Evolutionary conservation across 2,797 vertebrate species (phyloP).

Genomic region (Pelobates cultripes): DNA sequence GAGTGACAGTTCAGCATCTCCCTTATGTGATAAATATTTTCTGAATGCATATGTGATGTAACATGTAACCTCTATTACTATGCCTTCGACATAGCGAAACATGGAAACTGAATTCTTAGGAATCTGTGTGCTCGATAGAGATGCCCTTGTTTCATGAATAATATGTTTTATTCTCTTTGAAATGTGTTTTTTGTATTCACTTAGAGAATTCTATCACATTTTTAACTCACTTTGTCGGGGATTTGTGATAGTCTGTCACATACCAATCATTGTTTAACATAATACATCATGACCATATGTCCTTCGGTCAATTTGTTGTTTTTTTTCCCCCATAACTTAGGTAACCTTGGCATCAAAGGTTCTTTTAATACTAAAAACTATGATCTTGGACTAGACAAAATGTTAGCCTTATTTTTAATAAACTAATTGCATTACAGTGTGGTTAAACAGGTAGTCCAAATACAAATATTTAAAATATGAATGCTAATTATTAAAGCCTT

Average conservation of each 20-base stretch:
- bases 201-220: background rate
- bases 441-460: too few relatives aligned
- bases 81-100: background rate
- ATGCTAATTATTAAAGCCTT: too few relatives aligned
- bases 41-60: background rate
- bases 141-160: background rate
- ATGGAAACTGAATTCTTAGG: background rate
- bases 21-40: background rate
- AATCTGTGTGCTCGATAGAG: background rate
- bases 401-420: too few relatives aligned
- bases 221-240: background rate
- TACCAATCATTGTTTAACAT: background rate
- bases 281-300: too few relatives aligned
- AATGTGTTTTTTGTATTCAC: background rate
- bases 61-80: background rate
- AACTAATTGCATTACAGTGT: too few relatives aligned
- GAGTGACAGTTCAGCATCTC: background rate
- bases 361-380: too few relatives aligned
- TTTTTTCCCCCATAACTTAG: too few relatives aligned
- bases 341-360: too few relatives aligned
- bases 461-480: too few relatives aligned
- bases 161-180: constrained; percentile 1
- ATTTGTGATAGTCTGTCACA: background rate
- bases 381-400: too few relatives aligned
- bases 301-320: too few relatives aligned